phyloP scores from a whole-genome alignment of 2,888 invertebrate species.

The Zygogramma bicolorata region DNA sequence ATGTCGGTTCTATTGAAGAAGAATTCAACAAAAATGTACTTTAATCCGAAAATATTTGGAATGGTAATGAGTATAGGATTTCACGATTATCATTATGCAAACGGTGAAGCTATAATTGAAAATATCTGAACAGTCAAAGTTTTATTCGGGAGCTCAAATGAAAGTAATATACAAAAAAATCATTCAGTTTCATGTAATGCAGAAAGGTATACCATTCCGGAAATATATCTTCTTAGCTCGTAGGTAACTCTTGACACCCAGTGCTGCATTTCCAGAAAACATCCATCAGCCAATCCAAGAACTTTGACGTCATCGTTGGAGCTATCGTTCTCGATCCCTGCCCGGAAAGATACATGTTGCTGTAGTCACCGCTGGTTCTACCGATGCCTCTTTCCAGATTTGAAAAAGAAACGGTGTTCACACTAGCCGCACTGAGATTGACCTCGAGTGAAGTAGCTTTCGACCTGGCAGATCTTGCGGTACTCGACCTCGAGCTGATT shows the following conservation, averaged over 20 bases:
- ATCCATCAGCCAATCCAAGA: conserved; percentile 45
- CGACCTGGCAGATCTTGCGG: conserved; percentile 9
- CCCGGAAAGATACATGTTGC: conserved; percentile 29
- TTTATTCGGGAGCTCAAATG: too few species aligned
- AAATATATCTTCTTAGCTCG: conserved; percentile 13
- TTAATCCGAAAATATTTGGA: too few species aligned
- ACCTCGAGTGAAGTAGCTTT: conserved; percentile 27
- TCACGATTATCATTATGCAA: too few species aligned
- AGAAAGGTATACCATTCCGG: neutral
- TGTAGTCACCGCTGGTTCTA: conserved; percentile 22
- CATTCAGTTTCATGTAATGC: too few species aligned
- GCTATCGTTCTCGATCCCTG: conserved; percentile 19
- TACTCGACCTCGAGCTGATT: neutral
- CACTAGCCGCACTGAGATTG: conserved; percentile 20
- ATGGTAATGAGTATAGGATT: too few species aligned
- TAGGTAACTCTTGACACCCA: conserved; percentile 46
- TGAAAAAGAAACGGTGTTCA: conserved; percentile 8
- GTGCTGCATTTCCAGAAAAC: conserved; percentile 49
- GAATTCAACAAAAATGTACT: too few species aligned
- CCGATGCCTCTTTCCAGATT: conserved; percentile 18
- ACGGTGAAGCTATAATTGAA: too few species aligned
- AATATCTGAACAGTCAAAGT: too few species aligned
- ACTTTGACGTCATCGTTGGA: conserved; percentile 24
- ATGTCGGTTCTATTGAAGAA: too few species aligned
- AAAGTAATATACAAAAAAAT: too few species aligned